These are phyloP conservation scores for Catocala nupta DNA, from an alignment of 2,888 invertebrate species.

Conservation along the genomic window DNA sequence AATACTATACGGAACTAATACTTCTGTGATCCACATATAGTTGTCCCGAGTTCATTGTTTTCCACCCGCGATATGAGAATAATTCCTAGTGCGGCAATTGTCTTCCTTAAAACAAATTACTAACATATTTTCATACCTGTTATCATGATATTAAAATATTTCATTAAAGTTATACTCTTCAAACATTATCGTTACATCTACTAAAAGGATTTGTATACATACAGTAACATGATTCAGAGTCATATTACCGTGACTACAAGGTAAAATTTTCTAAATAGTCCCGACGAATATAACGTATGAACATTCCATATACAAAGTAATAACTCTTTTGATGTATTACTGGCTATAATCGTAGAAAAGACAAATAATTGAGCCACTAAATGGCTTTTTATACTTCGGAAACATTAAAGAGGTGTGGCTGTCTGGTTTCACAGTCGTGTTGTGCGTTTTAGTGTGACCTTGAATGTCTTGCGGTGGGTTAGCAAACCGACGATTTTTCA, in stretches of 20 bases:
- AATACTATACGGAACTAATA: no score
- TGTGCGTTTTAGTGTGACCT: conserved; percentile 1
- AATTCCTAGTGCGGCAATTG: no score
- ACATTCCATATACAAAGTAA: background rate
- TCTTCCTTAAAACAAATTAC: no score
- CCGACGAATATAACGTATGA: no score
- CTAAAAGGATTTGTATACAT: background rate
- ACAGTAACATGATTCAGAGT: no score
- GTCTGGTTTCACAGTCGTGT: conserved; percentile 7
- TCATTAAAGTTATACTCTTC: background rate
- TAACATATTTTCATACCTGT: no score
- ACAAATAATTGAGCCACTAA: conserved; percentile 11
- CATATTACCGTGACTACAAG: no score
- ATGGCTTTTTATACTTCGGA: conserved; percentile 23
- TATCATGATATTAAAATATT: no score
- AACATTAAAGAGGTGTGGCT: conserved; percentile 32
- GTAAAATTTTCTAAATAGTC: background rate
- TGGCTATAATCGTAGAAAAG: conserved; percentile 8
- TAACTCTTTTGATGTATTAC: background rate
- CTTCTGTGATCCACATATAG: no score
- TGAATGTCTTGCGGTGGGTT: background rate
- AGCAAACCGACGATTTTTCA: no score
- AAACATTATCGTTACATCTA: background rate
- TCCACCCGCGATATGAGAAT: no score
- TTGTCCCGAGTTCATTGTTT: no score